phyloP scores from a whole-genome alignment of 35 echinoderm and acorn worm genomes.

The Chiridota heheva region DNA sequence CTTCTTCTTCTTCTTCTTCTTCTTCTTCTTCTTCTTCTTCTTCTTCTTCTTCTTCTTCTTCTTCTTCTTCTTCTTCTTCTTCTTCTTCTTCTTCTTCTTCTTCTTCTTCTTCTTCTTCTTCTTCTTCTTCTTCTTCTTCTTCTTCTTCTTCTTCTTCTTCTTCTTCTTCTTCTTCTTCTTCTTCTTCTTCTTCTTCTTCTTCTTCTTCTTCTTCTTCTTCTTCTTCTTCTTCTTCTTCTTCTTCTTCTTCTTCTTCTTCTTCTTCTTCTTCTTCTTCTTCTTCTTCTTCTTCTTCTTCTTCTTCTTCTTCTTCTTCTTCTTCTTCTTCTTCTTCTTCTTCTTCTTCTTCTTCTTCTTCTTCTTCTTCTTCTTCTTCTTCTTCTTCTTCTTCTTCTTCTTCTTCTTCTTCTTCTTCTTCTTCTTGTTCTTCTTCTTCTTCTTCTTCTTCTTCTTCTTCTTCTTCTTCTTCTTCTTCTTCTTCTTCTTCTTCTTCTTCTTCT shows the following conservation, averaged over 20 bases:
- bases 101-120: neutral
- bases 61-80: neutral
- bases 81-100: neutral
- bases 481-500: neutral
- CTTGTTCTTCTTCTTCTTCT: slow-evolving; percentile 4
- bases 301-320: neutral
- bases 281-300: neutral
- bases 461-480: slow-evolving; percentile 9
- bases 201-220: neutral
- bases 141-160: neutral
- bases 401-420: neutral
- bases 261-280: neutral
- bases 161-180: neutral
- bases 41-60: neutral
- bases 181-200: neutral
- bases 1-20: neutral
- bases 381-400: slow-evolving; percentile 2
- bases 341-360: slow-evolving; percentile 9
- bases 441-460: slow-evolving; percentile 8
- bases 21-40: neutral
- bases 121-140: neutral
- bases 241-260: neutral
- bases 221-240: neutral
- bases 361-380: slow-evolving; percentile 8
- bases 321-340: neutral